phyloP scores from a whole-genome alignment of 64 coral and sea anemone species.

The Catalaphyllia jardinei region DNA sequence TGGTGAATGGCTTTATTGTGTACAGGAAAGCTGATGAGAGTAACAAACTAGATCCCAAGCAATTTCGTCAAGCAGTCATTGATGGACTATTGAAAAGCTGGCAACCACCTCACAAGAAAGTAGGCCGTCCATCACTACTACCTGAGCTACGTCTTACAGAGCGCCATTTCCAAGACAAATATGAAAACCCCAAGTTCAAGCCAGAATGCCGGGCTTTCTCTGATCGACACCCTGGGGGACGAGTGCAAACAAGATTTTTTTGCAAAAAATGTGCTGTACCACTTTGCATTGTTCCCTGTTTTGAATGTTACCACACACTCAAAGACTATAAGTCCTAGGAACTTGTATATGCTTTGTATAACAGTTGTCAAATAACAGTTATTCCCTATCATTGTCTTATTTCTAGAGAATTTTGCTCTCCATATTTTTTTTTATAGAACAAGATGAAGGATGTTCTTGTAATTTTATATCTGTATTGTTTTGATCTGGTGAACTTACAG shows the following conservation, averaged over 20 bases:
- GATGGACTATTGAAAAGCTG: slow-evolving; percentile 25
- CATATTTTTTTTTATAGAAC: neutral
- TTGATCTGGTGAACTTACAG: neutral
- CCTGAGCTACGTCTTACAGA: slow-evolving; percentile 28
- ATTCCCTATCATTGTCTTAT: too few species aligned
- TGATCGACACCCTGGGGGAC: slow-evolving; percentile 8
- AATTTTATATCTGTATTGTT: neutral
- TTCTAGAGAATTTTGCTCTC: too few species aligned
- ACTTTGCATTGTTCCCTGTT: slow-evolving; percentile 29
- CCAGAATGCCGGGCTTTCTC: slow-evolving; percentile 27
- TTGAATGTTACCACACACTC: slow-evolving; percentile 33
- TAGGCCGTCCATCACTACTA: slow-evolving; percentile 27
- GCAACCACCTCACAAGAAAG: neutral
- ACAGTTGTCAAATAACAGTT: too few species aligned
- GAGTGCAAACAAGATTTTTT: slow-evolving; percentile 23
- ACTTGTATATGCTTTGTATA: too few species aligned
- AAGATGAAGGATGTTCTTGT: neutral
- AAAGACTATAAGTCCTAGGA: slow-evolving; percentile 7
- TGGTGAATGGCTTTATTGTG: slow-evolving; percentile 31
- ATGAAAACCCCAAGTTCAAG: slow-evolving; percentile 20
- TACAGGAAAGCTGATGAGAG: slow-evolving; percentile 1
- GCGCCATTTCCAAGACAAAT: neutral
- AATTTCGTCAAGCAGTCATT: slow-evolving; percentile 34
- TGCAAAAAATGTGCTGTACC: slow-evolving; percentile 33
- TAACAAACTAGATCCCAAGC: slow-evolving; percentile 2